These are phyloP conservation scores for Helarctos malayanus DNA, from an alignment of 2,797 vertebrate species.

Conservation along the genomic window DNA sequence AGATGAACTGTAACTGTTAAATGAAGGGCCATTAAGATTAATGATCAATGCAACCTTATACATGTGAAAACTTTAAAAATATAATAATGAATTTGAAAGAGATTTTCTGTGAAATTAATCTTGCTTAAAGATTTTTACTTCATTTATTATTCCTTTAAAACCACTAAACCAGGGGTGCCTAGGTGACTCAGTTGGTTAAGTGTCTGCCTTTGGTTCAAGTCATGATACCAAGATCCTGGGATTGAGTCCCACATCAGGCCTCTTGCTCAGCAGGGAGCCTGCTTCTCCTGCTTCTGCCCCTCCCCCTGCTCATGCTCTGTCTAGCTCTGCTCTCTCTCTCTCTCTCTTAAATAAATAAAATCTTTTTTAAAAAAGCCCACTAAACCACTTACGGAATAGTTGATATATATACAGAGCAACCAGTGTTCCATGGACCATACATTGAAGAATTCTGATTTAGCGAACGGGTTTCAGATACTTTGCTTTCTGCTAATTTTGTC, in stretches of 20 bases:
- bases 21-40: not conserved
- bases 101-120: conserved; percentile 5
- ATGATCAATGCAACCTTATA: not conserved
- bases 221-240: too few relatives aligned
- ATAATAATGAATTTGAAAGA: not conserved
- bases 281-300: too few relatives aligned
- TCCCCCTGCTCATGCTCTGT: too few relatives aligned
- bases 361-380: not conserved
- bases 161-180: not conserved
- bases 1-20: not conserved
- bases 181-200: too few relatives aligned
- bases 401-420: not conserved
- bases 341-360: too few relatives aligned
- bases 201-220: too few relatives aligned
- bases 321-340: too few relatives aligned
- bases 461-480: not conserved
- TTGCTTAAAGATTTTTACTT: not conserved
- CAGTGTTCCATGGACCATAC: not conserved
- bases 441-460: conserved; percentile 4
- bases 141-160: not conserved
- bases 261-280: too few relatives aligned
- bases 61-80: not conserved
- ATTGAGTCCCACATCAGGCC: too few relatives aligned
- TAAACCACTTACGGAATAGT: not conserved
- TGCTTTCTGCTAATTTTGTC: not conserved